These are phyloP conservation scores for Vulpes lagopus DNA, from an alignment of 2,113 vertebrate species.

Conservation along the genomic window DNA sequence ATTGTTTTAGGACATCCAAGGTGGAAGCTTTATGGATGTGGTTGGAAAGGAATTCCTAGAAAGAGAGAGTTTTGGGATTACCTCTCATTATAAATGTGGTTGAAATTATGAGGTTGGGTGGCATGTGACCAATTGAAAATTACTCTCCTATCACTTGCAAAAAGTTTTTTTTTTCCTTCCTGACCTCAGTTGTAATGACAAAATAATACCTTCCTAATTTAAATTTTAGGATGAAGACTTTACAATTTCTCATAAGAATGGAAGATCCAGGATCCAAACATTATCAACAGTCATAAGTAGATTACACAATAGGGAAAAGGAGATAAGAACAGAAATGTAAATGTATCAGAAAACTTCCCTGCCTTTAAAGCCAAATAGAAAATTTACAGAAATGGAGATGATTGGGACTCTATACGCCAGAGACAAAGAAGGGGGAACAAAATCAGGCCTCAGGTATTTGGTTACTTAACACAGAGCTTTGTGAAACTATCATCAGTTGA, in stretches of 20 bases:
- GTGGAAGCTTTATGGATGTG: neutral
- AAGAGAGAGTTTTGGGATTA: neutral
- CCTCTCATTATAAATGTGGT: neutral
- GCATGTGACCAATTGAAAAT: neutral
- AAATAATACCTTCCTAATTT: neutral
- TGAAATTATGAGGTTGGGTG: neutral
- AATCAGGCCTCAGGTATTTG: neutral
- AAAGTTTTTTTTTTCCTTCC: neutral
- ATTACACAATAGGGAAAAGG: neutral
- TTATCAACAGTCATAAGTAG: neutral
- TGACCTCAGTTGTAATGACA: neutral
- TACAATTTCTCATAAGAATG: neutral
- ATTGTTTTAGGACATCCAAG: neutral
- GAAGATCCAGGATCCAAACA: neutral
- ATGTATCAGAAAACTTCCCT: neutral
- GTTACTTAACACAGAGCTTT: neutral
- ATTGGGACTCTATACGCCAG: neutral
- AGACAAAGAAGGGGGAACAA: neutral
- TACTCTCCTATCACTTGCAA: neutral
- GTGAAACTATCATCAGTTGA: neutral
- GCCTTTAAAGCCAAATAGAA: neutral
- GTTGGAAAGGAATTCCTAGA: neutral
- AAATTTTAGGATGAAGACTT: slow-evolving; percentile 20
- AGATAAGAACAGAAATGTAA: neutral
- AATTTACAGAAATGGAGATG: neutral